Evolutionary conservation across 1,140 invertebrate genomes (phyloP).

Genomic region (Tachypleus tridentatus): DNA sequence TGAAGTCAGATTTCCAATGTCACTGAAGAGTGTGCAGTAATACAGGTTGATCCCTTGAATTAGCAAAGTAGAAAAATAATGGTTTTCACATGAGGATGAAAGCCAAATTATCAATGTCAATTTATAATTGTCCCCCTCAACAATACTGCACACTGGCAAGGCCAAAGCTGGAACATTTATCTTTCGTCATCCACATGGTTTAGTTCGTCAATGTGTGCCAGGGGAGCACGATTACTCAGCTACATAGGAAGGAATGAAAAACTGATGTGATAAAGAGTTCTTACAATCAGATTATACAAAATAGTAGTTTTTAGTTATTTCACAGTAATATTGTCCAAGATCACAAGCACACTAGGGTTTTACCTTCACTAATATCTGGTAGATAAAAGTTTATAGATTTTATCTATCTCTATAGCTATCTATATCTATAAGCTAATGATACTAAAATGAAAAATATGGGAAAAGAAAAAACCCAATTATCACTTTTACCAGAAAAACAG

Average conservation of each 20-base stretch:
- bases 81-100: background rate
- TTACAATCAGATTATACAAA: background rate
- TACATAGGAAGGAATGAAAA: conserved; percentile 4
- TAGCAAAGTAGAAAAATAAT: conserved; percentile 1
- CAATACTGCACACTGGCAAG: background rate
- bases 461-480: too few relatives aligned
- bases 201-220: conserved; percentile 9
- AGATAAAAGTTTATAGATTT: background rate
- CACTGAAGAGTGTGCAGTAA: too few relatives aligned
- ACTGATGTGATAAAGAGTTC: background rate
- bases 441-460: too few relatives aligned
- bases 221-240: conserved; percentile 9
- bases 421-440: too few relatives aligned
- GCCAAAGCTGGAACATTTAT: background rate
- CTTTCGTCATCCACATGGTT: conserved; percentile 17
- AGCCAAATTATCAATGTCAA: background rate
- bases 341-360: background rate
- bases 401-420: background rate
- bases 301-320: background rate
- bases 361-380: background rate
- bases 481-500: too few relatives aligned
- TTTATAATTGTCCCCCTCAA: background rate
- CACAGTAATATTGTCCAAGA: background rate
- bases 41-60: background rate
- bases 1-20: too few relatives aligned